phyloP scores from a whole-genome alignment of 1,140 invertebrate genomes.

The Drosophila varians region DNA sequence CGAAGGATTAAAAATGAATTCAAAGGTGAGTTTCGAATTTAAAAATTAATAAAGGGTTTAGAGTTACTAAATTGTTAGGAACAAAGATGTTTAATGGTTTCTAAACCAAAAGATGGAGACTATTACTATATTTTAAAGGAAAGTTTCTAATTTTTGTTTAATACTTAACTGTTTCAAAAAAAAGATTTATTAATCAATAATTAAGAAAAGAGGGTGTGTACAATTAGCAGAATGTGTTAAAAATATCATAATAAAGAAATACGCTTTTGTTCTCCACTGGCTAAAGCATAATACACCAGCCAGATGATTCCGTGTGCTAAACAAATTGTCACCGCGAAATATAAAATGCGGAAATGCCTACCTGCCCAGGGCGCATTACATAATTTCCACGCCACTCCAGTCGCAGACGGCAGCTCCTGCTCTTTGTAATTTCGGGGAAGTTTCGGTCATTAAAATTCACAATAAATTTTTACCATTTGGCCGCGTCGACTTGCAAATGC shows the following conservation, averaged over 20 bases:
- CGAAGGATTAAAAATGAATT: slow-evolving; percentile 14
- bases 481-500: slow-evolving; percentile 73
- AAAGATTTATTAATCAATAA: slow-evolving; percentile 3
- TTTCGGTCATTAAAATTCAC: slow-evolving; percentile 68
- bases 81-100: too few relatives aligned
- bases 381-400: slow-evolving; percentile 55
- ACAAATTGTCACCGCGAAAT: slow-evolving; percentile 47
- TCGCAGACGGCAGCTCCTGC: background rate
- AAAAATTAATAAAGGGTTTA: background rate
- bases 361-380: slow-evolving; percentile 55
- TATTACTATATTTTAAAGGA: too few relatives aligned
- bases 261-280: slow-evolving; percentile 69
- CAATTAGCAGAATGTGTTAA: slow-evolving; percentile 44
- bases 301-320: slow-evolving; percentile 34
- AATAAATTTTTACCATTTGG: slow-evolving; percentile 65
- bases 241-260: slow-evolving; percentile 65
- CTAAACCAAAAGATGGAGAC: too few relatives aligned
- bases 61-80: background rate
- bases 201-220: slow-evolving; percentile 47
- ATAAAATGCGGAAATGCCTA: slow-evolving; percentile 67
- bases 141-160: too few relatives aligned
- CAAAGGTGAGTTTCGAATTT: slow-evolving; percentile 31
- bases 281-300: slow-evolving; percentile 46
- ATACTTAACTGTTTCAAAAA: background rate
- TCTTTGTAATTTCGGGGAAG: slow-evolving; percentile 67